Evolutionary conservation across 2,888 invertebrate genomes (phyloP).

Genomic region (Rapana venosa): DNA sequence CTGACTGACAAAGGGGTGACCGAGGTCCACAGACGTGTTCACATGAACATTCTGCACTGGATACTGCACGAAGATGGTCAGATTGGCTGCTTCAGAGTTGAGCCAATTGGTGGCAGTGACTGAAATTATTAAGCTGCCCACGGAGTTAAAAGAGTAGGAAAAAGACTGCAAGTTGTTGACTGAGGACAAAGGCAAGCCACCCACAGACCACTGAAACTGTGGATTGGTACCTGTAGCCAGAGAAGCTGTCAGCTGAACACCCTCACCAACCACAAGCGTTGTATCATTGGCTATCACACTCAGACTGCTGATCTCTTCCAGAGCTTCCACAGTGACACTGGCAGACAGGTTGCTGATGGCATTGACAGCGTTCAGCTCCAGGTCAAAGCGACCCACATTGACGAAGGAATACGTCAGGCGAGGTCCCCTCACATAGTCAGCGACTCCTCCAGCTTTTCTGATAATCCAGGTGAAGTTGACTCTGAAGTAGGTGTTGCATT

Average conservation of each 20-base stretch:
- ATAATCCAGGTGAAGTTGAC: conserved; percentile 43
- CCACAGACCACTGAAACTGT: conserved; percentile 13
- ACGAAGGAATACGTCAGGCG: conserved; percentile 41
- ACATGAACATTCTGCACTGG: background rate
- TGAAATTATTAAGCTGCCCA: conserved; percentile 48
- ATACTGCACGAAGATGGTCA: conserved; percentile 44
- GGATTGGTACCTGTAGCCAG: background rate
- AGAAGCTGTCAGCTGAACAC: conserved; percentile 5
- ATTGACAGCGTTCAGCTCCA: conserved; percentile 59
- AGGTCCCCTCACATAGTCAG: background rate
- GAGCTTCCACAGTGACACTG: background rate
- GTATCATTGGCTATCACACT: conserved; percentile 11
- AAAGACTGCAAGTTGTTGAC: conserved; percentile 30
- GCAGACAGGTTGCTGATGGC: conserved; percentile 53
- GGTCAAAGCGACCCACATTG: conserved; percentile 46
- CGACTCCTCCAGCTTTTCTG: conserved; percentile 12
- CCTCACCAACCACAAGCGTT: background rate
- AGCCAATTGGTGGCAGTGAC: conserved; percentile 48
- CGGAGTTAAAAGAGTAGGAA: conserved; percentile 48
- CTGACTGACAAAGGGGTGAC: conserved; percentile 28
- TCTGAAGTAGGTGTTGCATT: conserved; percentile 39
- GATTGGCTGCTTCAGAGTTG: conserved; percentile 29
- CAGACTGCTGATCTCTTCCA: conserved; percentile 20
- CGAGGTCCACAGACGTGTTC: background rate
- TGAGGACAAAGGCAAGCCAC: background rate